Evolutionary conservation across 92 coral and sea anemone species (phyloP).

Genomic region (Siderastrea siderea): DNA sequence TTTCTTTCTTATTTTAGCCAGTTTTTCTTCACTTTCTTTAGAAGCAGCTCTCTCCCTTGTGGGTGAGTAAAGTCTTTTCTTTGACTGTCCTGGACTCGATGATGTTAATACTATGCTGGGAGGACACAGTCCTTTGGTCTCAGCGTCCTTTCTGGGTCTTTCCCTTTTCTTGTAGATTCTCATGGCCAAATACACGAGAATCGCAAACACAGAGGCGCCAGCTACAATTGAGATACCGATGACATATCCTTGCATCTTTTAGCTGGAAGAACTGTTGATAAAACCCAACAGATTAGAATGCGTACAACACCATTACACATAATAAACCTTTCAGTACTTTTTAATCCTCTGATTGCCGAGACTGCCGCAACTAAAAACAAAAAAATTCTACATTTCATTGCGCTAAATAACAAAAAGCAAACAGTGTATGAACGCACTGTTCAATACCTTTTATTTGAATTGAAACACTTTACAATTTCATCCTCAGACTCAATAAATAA

Average conservation of each 20-base stretch:
- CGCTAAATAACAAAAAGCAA: no score
- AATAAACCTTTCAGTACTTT: no score
- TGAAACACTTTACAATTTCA: no score
- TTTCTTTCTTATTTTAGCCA: constrained; percentile 58
- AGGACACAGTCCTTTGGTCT: constrained; percentile 32
- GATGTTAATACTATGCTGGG: constrained; percentile 73
- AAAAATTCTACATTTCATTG: no score
- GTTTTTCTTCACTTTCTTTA: constrained; percentile 69
- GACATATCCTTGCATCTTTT: constrained; percentile 75
- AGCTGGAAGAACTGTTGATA: not conserved
- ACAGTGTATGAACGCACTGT: no score
- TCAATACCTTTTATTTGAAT: no score
- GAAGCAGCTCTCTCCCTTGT: constrained; percentile 59
- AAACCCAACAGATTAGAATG: not conserved
- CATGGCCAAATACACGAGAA: constrained; percentile 60
- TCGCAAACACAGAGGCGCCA: constrained; percentile 57
- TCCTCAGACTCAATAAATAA: no score
- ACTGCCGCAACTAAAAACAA: no score
- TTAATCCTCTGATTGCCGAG: no score
- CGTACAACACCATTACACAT: no score
- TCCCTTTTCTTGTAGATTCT: constrained; percentile 62
- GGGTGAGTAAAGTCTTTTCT: constrained; percentile 56
- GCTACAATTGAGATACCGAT: constrained; percentile 60
- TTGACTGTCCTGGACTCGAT: constrained; percentile 53
- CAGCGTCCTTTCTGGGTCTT: constrained; percentile 26